Evolutionary conservation across 2,888 invertebrate species (phyloP), one percentile per base, ranked within the genome.

Genomic region (Rutpela maculata): DNA sequence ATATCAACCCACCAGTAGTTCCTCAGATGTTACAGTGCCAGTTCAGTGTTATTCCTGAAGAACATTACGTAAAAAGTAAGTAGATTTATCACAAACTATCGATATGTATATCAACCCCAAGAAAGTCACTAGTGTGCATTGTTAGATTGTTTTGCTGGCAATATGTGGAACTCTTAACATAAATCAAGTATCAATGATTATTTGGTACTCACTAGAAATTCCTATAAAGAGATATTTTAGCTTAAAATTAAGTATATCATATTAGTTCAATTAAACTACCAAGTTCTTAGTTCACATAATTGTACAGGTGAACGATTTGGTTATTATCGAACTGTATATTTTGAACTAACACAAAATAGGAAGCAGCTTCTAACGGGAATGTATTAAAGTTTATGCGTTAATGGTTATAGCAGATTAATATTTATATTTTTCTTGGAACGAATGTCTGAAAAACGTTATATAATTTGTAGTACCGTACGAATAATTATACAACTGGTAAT

Each of bases 11-110:
- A 85, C 80, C 87, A 88, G 89, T 88, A 87, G 88, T 89, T 88
- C 89, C 88, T 88, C 88, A 84, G 87, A 87, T 87, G 86, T 88
- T 87, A 86, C 84, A 87, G 87, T 87, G 88, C 83, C 81, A 83
- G 84, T 86, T 84, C 84, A 85, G 83, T 81, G 78, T 76, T 77
- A 77, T 71, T 67, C 74, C 43, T 31, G 67, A 68, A 43, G 72
- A 80, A 57, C 71, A 72, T 60, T 55, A 75, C 68, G 38, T 56
- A 69, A 75, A 68, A 74, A 75, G 83, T 83, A 79, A 83, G 84
- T 84, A 72, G 55, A 56, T 19, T 38, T 67, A 10, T 22, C 31
- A 35, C 31, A 35, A n/a, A n/a, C n/a, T n/a, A 55, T 50, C 65
- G 9, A 35, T 9, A 35, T 56, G 18, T 69, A 10, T 18, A n/a